phyloP scores from a whole-genome alignment of 1,140 invertebrate genomes.

The Harpegnathos saltator region DNA sequence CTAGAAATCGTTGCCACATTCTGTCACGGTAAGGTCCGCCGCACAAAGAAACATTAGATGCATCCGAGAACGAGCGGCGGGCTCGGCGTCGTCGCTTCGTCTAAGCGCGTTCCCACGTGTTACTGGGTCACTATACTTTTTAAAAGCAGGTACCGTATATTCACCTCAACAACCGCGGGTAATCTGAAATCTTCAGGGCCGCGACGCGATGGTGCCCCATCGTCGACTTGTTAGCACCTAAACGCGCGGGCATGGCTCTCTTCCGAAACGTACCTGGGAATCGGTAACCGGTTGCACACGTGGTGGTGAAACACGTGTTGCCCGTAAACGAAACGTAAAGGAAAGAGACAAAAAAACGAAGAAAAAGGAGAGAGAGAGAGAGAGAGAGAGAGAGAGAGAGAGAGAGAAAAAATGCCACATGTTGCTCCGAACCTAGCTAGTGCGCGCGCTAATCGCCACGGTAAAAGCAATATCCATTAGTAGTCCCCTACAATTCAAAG shows the following conservation, averaged over 20 bases:
- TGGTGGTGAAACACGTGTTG: conserved; percentile 21
- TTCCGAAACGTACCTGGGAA: conserved; percentile 36
- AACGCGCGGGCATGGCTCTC: background rate
- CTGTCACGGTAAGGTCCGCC: conserved; percentile 53
- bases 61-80: conserved; percentile 68
- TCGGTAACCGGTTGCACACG: conserved; percentile 38
- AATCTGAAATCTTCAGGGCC: conserved; percentile 61
- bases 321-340: no score
- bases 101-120: conserved; percentile 75
- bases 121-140: conserved; percentile 77
- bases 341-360: no score
- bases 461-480: conserved; percentile 56
- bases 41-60: conserved; percentile 71
- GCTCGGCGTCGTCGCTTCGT: conserved; percentile 52
- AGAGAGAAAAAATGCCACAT: background rate
- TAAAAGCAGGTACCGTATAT: conserved; percentile 74
- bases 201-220: conserved; percentile 27
- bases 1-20: conserved; percentile 69
- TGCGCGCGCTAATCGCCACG: conserved; percentile 46
- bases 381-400: background rate
- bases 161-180: conserved; percentile 69
- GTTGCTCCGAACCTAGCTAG: no score
- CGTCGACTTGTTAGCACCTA: conserved; percentile 42
- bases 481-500: conserved; percentile 59
- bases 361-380: background rate